Evolutionary conservation across 2,888 invertebrate species (phyloP).

Genomic region (Epistrophe eligans): DNA sequence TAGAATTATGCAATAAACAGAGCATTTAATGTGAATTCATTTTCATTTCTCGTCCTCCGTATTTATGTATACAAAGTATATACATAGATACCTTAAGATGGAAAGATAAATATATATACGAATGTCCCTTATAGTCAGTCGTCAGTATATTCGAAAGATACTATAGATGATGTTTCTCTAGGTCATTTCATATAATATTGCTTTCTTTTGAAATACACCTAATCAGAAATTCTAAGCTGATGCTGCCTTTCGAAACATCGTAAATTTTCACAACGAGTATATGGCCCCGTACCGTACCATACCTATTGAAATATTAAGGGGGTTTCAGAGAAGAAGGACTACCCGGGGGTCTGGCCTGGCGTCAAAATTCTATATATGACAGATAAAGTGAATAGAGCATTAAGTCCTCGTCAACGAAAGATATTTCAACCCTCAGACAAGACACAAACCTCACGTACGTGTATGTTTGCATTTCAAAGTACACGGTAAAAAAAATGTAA

Average conservation of each 20-base stretch:
- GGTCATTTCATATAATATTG: constrained; percentile 56
- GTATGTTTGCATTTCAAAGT: constrained; percentile 38
- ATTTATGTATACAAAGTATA: no score
- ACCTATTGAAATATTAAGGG: not conserved
- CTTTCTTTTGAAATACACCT: constrained; percentile 51
- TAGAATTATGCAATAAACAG: constrained; percentile 58
- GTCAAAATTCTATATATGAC: constrained; percentile 63
- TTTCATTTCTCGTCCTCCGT: not conserved
- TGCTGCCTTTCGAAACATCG: constrained; percentile 65
- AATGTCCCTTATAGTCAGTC: not conserved
- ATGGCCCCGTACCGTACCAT: no score
- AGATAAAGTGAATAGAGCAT: constrained; percentile 65
- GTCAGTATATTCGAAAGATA: not conserved
- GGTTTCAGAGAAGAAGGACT: not conserved
- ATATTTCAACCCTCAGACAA: constrained; percentile 20
- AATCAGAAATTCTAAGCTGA: constrained; percentile 61
- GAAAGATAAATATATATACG: not conserved
- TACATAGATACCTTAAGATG: not conserved
- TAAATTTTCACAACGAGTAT: constrained; percentile 56
- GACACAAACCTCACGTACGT: constrained; percentile 33
- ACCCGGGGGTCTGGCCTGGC: constrained; percentile 8
- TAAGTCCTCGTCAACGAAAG: constrained; percentile 44
- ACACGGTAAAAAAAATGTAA: not conserved
- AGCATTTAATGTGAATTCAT: constrained; percentile 46
- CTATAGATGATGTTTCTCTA: not conserved